phyloP scores from a whole-genome alignment of 2,113 vertebrate species.

The Redunca redunca region DNA sequence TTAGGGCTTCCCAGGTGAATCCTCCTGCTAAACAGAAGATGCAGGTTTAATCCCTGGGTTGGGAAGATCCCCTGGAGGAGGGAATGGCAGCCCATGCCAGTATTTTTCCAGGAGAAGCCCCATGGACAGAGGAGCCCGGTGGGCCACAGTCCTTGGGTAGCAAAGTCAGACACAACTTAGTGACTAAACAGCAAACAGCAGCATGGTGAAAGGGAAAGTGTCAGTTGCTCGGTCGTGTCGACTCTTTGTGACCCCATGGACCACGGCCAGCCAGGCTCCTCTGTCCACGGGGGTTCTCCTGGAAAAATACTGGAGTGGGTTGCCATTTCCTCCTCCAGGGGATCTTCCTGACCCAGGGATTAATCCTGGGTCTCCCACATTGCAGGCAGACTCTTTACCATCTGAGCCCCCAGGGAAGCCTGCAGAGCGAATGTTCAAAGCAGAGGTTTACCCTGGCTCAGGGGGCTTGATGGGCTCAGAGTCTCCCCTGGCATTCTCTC shows the following conservation, averaged over 20 bases:
- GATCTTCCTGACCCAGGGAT: not conserved
- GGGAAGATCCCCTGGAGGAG: not conserved
- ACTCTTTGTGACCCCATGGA: not conserved
- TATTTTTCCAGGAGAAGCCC: not conserved
- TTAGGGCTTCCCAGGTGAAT: not conserved
- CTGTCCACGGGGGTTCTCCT: not conserved
- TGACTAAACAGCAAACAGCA: not conserved
- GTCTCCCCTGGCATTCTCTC: not conserved
- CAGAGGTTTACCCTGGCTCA: not conserved
- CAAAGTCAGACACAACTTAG: not conserved
- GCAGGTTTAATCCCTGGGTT: not conserved
- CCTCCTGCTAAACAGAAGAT: not conserved
- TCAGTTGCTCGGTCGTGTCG: not conserved
- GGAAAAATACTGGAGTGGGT: not conserved
- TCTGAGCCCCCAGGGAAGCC: not conserved
- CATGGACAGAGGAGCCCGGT: not conserved
- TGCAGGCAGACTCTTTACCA: not conserved
- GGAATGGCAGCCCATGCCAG: not conserved
- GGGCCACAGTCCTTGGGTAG: accelerated
- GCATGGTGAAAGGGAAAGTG: accelerated
- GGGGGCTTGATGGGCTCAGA: not conserved
- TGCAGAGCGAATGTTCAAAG: not conserved
- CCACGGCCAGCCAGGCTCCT: not conserved
- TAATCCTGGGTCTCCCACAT: not conserved
- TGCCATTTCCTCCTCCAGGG: not conserved